These are phyloP conservation scores for Ctenoplectra terminalis DNA, from an alignment of 1,140 invertebrate genomes.

Conservation along the genomic window DNA sequence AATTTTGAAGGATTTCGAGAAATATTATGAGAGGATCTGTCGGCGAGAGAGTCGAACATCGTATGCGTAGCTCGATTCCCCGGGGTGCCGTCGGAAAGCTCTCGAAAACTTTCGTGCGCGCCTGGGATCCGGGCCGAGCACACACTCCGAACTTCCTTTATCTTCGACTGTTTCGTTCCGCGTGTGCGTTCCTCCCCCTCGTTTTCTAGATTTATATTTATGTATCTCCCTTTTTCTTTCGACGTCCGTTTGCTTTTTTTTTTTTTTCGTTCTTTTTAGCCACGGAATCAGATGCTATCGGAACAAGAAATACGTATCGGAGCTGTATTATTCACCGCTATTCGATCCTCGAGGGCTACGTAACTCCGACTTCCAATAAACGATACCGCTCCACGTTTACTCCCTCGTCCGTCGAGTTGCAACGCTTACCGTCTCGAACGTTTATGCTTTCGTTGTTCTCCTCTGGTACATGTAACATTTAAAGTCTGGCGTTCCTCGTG, in stretches of 20 bases:
- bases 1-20: conserved; percentile 60
- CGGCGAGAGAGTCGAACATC: conserved; percentile 7
- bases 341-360: conserved; percentile 39
- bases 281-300: conserved; percentile 44
- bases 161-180: conserved; percentile 24
- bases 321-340: conserved; percentile 58
- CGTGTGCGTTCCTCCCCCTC: background rate
- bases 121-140: conserved; percentile 29
- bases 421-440: conserved; percentile 21
- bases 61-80: conserved; percentile 55
- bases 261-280: conserved; percentile 11
- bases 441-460: conserved; percentile 7
- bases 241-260: background rate
- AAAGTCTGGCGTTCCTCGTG: background rate
- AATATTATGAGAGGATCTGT: conserved; percentile 64
- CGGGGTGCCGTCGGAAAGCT: conserved; percentile 58
- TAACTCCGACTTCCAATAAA: conserved; percentile 53
- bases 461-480: background rate
- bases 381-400: conserved; percentile 1
- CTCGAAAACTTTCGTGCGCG: conserved; percentile 59
- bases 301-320: conserved; percentile 45
- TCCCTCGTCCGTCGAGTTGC: background rate
- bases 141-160: conserved; percentile 44
- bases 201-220: conserved; percentile 59
- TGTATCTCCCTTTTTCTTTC: conserved; percentile 16